Evolutionary conservation across 2,113 vertebrate genomes (phyloP).

Genomic region (Poecilia latipinna): DNA sequence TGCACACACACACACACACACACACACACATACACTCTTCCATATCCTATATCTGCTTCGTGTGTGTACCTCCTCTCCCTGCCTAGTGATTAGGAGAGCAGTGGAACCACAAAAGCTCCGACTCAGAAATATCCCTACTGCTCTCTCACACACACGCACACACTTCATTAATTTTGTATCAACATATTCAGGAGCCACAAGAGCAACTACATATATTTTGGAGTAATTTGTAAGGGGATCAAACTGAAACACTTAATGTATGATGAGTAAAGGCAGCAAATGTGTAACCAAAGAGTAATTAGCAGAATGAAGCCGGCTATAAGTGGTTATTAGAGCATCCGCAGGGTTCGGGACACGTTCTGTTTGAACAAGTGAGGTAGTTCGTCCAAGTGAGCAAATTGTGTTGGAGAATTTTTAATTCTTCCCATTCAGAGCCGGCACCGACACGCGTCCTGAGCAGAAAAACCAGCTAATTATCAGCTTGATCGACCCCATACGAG

Average conservation of each 20-base stretch:
- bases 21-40: background rate
- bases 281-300: conserved; percentile 2
- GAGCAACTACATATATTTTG: background rate
- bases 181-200: background rate
- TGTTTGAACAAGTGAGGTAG: background rate
- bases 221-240: background rate
- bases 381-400: background rate
- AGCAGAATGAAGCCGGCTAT: background rate
- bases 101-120: conserved; percentile 8
- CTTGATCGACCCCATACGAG: too few species aligned
- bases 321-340: background rate
- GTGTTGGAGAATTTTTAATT: background rate
- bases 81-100: conserved; percentile 9
- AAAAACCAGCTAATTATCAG: background rate
- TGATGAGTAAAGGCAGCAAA: background rate
- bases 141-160: background rate
- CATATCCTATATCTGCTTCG: conserved; percentile 39
- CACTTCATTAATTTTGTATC: conserved; percentile 14
- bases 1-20: conserved; percentile 3
- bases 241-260: background rate
- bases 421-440: background rate
- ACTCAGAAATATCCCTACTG: too few species aligned
- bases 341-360: conserved; percentile 1
- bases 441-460: too few species aligned
- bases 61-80: conserved; percentile 36